Conservation (phyloP, 2,113 vertebrate genomes). For the Thalassoma bifasciatum region DNA sequence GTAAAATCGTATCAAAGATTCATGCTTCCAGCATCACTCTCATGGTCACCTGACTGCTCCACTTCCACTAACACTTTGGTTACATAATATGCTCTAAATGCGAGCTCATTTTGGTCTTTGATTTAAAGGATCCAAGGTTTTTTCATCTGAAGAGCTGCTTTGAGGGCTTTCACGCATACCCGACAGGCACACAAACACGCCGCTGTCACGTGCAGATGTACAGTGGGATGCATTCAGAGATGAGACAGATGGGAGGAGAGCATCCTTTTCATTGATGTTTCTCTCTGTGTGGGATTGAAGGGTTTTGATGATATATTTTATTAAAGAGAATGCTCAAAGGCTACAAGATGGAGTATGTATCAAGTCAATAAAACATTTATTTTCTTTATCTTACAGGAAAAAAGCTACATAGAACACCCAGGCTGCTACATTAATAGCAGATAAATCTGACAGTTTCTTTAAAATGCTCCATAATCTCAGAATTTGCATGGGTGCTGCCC, state of each 20-base stretch:
- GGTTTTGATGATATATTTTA: not conserved
- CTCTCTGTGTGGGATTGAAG: constrained; percentile 28
- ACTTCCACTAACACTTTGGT: constrained; percentile 42
- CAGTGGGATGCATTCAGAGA: constrained; percentile 40
- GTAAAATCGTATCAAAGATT: not conserved
- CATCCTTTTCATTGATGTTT: constrained; percentile 54
- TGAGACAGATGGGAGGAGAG: constrained; percentile 50
- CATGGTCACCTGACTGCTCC: constrained; percentile 59
- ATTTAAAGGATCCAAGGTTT: constrained; percentile 44
- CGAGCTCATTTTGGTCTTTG: constrained; percentile 46
- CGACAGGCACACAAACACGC: constrained; percentile 21
- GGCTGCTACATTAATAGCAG: constrained; percentile 2
- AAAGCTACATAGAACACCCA: not conserved
- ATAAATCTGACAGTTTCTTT: constrained; percentile 11
- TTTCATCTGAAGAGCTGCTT: constrained; percentile 48
- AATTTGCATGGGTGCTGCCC: not conserved
- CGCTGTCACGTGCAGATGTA: constrained; percentile 55
- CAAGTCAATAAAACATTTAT: not conserved
- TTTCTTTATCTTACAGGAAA: not conserved
- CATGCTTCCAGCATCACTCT: not conserved
- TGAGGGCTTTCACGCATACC: constrained; percentile 31
- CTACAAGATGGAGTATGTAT: not conserved
- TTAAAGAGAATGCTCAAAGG: not conserved
- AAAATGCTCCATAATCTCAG: constrained; percentile 4
- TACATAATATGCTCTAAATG: constrained; percentile 54